Evolutionary conservation across 1,140 invertebrate species (phyloP).

Genomic region (Papilio xuthus): DNA sequence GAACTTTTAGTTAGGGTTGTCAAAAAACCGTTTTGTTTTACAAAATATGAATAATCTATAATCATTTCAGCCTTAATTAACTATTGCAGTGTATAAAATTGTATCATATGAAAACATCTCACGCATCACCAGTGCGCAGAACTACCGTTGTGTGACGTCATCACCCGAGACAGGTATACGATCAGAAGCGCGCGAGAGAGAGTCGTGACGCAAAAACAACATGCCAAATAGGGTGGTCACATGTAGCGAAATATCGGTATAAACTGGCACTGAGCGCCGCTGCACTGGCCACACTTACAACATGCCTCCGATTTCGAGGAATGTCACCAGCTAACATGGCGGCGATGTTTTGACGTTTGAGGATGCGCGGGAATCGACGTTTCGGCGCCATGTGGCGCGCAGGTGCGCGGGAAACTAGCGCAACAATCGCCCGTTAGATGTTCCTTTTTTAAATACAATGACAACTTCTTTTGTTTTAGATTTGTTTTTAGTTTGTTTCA

Average conservation of each 20-base stretch:
- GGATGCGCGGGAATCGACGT: conserved; percentile 49
- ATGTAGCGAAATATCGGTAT: conserved; percentile 72
- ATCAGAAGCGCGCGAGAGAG: conserved; percentile 40
- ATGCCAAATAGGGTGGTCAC: conserved; percentile 70
- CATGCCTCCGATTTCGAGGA: conserved; percentile 49
- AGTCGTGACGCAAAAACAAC: conserved; percentile 61
- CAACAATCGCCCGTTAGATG: conserved; percentile 10
- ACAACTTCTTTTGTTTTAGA: background rate
- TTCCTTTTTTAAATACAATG: conserved; percentile 33
- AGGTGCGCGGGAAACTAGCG: conserved; percentile 39
- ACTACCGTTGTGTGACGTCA: conserved; percentile 70
- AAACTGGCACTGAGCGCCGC: conserved; percentile 50
- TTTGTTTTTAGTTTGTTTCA: background rate
- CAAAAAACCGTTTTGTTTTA: background rate
- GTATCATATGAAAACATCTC: conserved; percentile 15
- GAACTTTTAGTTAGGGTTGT: no score
- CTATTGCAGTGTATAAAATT: background rate
- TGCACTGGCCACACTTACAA: conserved; percentile 55
- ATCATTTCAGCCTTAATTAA: background rate
- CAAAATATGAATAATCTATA: background rate
- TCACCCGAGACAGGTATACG: conserved; percentile 48
- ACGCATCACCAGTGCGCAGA: conserved; percentile 41
- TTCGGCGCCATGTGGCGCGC: conserved; percentile 54
- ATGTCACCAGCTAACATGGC: conserved; percentile 41
- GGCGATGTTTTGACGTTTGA: conserved; percentile 37